These are phyloP conservation scores for Agriopis leucophaearia DNA, from an alignment of 2,888 invertebrate genomes.

Conservation along the genomic window DNA sequence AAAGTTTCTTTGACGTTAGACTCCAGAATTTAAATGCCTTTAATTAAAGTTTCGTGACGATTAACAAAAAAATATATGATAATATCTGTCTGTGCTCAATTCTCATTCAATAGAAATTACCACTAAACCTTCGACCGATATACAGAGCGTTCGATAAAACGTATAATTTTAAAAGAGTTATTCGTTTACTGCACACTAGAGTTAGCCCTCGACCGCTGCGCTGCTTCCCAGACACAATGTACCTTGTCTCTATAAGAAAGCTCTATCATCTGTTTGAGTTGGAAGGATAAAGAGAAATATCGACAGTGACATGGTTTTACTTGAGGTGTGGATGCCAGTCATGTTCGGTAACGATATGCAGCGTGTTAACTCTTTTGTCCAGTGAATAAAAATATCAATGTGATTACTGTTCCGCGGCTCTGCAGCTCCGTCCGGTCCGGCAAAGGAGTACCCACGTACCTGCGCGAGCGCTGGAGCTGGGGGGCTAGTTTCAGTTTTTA, in stretches of 20 bases:
- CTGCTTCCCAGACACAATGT: slow-evolving; percentile 15
- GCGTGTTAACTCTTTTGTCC: slow-evolving; percentile 27
- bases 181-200: slow-evolving; percentile 26
- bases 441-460: background rate
- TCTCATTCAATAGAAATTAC: slow-evolving; percentile 7
- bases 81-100: background rate
- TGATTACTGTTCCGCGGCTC: slow-evolving; percentile 9
- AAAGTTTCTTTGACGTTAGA: background rate
- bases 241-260: slow-evolving; percentile 9
- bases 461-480: no score
- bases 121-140: slow-evolving; percentile 1
- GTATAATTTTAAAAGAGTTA: slow-evolving; percentile 28
- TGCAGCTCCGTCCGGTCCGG: background rate
- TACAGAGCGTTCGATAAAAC: slow-evolving; percentile 13
- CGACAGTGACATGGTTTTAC: slow-evolving; percentile 4
- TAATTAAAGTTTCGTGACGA: background rate
- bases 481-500: no score
- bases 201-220: slow-evolving; percentile 3
- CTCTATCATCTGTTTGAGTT: no score
- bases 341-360: slow-evolving; percentile 28
- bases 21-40: background rate
- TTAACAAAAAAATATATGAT: background rate
- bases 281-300: background rate
- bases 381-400: slow-evolving; percentile 16
- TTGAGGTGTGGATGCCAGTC: slow-evolving; percentile 18